phyloP scores from a whole-genome alignment of 2,888 invertebrate genomes.

The Meta bourneti region DNA sequence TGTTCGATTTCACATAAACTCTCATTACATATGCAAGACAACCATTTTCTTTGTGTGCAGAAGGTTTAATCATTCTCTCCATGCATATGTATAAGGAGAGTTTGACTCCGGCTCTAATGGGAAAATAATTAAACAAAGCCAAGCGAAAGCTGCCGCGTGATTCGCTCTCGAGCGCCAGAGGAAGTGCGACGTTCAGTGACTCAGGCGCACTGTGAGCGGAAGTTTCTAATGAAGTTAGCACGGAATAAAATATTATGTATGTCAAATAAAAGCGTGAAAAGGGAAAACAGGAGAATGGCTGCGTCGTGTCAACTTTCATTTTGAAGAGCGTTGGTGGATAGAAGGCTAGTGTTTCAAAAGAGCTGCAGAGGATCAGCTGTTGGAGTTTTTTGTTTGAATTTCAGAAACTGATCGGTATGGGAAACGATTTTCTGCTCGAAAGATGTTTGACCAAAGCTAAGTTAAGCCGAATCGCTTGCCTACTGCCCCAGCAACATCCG shows the following conservation, averaged over 20 bases:
- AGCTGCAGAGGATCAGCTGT: background rate
- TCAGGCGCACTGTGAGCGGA: conserved; percentile 39
- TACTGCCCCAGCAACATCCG: too few species aligned
- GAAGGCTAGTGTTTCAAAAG: background rate
- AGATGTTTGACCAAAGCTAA: background rate
- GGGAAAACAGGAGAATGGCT: background rate
- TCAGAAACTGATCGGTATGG: background rate
- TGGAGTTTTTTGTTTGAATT: background rate
- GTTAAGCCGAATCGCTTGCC: too few species aligned
- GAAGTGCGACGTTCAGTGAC: conserved; percentile 56
- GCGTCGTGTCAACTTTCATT: background rate
- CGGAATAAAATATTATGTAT: background rate
- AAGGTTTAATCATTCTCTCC: background rate
- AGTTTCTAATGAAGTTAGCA: conserved; percentile 48
- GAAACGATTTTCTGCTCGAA: background rate
- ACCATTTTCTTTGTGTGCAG: background rate
- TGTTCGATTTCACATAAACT: background rate
- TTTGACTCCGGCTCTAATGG: conserved; percentile 6
- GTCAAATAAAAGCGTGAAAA: background rate
- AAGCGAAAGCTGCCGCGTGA: conserved; percentile 3
- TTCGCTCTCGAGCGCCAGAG: background rate
- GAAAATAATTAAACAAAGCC: conserved; percentile 36
- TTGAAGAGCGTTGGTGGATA: background rate
- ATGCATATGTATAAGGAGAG: background rate
- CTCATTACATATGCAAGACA: background rate